phyloP scores from a whole-genome alignment of 2,888 invertebrate species.

The Ichneumoninae sp. region DNA sequence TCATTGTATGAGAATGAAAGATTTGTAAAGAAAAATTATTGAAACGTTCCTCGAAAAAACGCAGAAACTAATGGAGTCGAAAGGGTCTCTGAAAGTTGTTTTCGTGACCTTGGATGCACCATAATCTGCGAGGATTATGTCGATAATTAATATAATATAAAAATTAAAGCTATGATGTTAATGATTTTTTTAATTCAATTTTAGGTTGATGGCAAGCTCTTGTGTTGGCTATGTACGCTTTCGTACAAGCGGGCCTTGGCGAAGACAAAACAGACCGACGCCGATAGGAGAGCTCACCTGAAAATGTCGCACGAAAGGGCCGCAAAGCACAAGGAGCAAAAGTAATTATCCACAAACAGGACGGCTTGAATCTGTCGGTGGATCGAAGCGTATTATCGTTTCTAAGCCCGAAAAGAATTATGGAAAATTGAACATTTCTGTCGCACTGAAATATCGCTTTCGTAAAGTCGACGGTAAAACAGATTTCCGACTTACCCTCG shows the following conservation, averaged over 20 bases:
- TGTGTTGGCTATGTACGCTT: conserved; percentile 98
- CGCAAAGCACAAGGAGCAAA: conserved; percentile 86
- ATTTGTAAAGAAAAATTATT: neutral
- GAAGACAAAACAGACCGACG: conserved; percentile 94
- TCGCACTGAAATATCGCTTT: neutral
- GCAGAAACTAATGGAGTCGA: neutral
- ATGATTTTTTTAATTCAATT: conserved; percentile 73
- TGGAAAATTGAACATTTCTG: neutral
- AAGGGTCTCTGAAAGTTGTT: neutral
- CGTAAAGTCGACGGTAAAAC: neutral
- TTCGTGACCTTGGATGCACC: too few species aligned
- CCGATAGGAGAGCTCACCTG: conserved; percentile 88
- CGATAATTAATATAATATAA: neutral
- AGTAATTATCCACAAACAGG: conserved; percentile 82
- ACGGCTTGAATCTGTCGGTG: neutral
- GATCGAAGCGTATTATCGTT: neutral
- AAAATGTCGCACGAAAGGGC: conserved; percentile 86
- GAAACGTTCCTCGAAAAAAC: neutral
- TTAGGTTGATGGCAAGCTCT: conserved; percentile 96
- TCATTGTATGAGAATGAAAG: neutral
- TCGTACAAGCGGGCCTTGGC: conserved; percentile 96
- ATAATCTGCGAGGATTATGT: neutral
- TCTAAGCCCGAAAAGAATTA: neutral
- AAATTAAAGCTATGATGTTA: neutral
- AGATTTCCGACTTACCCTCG: neutral